Conservation (phyloP, 1,140 invertebrate species). For the Danaus plexippus region DNA sequence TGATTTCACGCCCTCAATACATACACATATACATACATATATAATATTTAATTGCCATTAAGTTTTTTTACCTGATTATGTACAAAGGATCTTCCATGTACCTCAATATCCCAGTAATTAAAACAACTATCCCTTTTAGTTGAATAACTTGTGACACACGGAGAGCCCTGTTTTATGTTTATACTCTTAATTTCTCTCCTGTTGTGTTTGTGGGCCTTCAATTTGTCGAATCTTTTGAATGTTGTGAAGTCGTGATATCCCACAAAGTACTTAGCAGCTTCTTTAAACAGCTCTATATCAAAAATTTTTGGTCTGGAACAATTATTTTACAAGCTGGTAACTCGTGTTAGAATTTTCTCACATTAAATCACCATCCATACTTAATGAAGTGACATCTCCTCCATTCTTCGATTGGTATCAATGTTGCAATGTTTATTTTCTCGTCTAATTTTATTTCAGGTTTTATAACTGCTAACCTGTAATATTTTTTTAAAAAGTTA, state of each 20-base stretch:
- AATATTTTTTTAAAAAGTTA: slow-evolving; percentile 6
- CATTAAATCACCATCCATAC: slow-evolving; percentile 29
- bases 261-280: slow-evolving; percentile 72
- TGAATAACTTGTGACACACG: slow-evolving; percentile 55
- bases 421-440: slow-evolving; percentile 27
- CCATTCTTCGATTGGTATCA: slow-evolving; percentile 72
- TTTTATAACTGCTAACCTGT: slow-evolving; percentile 60
- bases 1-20: too few relatives aligned
- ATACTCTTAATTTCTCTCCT: slow-evolving; percentile 68
- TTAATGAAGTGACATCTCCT: slow-evolving; percentile 65
- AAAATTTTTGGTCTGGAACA: slow-evolving; percentile 71
- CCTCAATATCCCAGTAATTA: slow-evolving; percentile 77
- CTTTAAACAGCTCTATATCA: slow-evolving; percentile 72
- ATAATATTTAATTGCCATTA: too few relatives aligned
- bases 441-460: slow-evolving; percentile 33
- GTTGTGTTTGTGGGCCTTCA: slow-evolving; percentile 61
- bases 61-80: slow-evolving; percentile 78
- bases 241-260: slow-evolving; percentile 80
- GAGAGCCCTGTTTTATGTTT: slow-evolving; percentile 58
- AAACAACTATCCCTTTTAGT: slow-evolving; percentile 57
- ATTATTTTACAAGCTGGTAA: slow-evolving; percentile 12
- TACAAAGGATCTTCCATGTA: slow-evolving; percentile 77
- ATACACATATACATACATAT: too few relatives aligned
- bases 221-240: slow-evolving; percentile 69
- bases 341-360: too few relatives aligned